Evolutionary conservation across 2,797 vertebrate species (phyloP).

Genomic region (Poecilia picta): DNA sequence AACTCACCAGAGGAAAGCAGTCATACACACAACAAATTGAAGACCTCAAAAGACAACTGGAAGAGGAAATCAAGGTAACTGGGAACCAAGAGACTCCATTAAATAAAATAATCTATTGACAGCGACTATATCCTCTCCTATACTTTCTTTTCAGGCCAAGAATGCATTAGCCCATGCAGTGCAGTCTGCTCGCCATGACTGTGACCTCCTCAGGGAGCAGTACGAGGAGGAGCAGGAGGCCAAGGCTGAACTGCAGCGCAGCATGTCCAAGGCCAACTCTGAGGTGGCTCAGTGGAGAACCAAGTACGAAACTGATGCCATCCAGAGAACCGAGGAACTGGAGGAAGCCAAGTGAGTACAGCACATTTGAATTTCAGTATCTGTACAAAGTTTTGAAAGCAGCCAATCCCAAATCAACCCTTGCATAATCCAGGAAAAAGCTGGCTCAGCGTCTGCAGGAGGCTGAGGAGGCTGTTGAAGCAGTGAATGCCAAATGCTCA

Average conservation of each 20-base stretch:
- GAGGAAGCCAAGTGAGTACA: conserved; percentile 18
- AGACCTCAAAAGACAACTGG: conserved; percentile 87
- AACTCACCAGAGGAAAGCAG: conserved; percentile 87
- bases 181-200: conserved; percentile 79
- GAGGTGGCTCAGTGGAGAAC: conserved; percentile 91
- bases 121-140: not conserved
- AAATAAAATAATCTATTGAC: not conserved
- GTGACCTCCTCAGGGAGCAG: conserved; percentile 84
- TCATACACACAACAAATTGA: conserved; percentile 87
- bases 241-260: conserved; percentile 85
- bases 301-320: conserved; percentile 89
- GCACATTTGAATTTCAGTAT: not conserved
- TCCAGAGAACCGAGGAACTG: conserved; percentile 84
- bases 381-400: not conserved
- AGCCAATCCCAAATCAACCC: not conserved
- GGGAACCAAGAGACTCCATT: not conserved
- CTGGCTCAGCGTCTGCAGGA: conserved; percentile 88
- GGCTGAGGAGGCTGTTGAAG: conserved; percentile 88
- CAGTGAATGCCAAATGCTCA: conserved; percentile 89
- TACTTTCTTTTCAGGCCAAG: conserved; percentile 78
- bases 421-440: conserved; percentile 77
- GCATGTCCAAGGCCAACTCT: conserved; percentile 87
- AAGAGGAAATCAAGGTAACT: conserved; percentile 86
- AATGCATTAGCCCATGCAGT: conserved; percentile 62
- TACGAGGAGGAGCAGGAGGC: conserved; percentile 88